Evolutionary conservation across 1,140 invertebrate species (phyloP), one percentile per base, ranked within the genome.

Genomic region (Lasaia peninsularis): DNA sequence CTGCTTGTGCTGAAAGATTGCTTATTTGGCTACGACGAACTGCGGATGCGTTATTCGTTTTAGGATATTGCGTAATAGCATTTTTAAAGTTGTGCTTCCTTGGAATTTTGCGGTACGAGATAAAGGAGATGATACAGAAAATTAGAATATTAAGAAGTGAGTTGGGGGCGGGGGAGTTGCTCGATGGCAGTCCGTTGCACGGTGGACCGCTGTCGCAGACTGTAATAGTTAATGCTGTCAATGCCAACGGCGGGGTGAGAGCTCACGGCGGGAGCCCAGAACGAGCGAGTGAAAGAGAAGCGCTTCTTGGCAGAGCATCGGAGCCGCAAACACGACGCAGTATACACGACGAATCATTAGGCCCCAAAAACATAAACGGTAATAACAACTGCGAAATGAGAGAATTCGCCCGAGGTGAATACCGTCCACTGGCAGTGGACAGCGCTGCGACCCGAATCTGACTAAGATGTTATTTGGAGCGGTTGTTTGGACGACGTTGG

Each of bases 71-170:
- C 84, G 96, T 97, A 33, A 94, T 97, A 60, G 94, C 96, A 56
- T 97, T 97, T 86, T 91, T 96, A 48, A 97, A 97, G 87, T 89
- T 97, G 65, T 97, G 95, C 89, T 97, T 97, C 90, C 92, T 97
- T 28, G 95, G 95, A 21, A 97, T 97, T 70, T 90, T 97, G 32
- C 90, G 93, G 56, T 96, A 95, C 85, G 95, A 96, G 88, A 96
- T 96, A 68, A 91, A 93, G 52, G 96, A 96, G 77, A 96, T 96
- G 96, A 96, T 97, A 69, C 95, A 97, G 75, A 97, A 97, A 86
- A 97, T 97, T 79, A 91, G 86, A 68, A 91, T 92, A 72, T 80
- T 92, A 60, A 83, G 90, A 61, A 91, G 86, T 56, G 91, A 92
- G 67, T 72, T 91, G 52, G 90, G 90, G 32, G 84, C 84, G 4